Conservation (phyloP, 1,140 invertebrate genomes). For the Papilio aristodemus region DNA sequence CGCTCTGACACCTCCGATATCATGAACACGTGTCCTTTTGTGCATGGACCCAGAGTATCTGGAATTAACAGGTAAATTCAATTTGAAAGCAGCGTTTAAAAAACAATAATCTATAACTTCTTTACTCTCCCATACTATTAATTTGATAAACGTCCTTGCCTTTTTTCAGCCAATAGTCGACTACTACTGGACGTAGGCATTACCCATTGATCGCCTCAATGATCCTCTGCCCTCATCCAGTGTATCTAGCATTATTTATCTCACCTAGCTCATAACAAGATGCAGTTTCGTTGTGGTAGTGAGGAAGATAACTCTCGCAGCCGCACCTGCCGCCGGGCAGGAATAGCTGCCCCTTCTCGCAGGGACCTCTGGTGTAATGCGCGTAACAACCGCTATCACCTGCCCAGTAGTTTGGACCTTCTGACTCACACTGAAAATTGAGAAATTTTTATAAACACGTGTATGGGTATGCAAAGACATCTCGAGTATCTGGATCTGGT, state of each 20-base stretch:
- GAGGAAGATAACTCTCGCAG: constrained; percentile 84
- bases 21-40: constrained; percentile 85
- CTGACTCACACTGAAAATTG: constrained; percentile 55
- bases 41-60: constrained; percentile 84
- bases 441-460: not conserved
- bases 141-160: too few relatives aligned
- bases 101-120: too few relatives aligned
- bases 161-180: too few relatives aligned
- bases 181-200: too few relatives aligned
- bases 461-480: too few relatives aligned
- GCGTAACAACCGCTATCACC: constrained; percentile 85
- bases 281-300: constrained; percentile 84
- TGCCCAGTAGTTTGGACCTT: constrained; percentile 61
- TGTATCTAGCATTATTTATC: constrained; percentile 11
- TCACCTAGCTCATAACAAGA: constrained; percentile 89
- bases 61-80: constrained; percentile 38
- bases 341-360: constrained; percentile 86
- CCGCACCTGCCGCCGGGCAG: constrained; percentile 87
- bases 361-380: constrained; percentile 89
- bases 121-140: too few relatives aligned
- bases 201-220: too few relatives aligned
- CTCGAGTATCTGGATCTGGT: too few relatives aligned
- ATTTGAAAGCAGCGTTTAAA: too few relatives aligned
- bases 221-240: too few relatives aligned
- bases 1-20: constrained; percentile 62